These are phyloP conservation scores for Lycocerus yunnanus DNA, from an alignment of 2,888 invertebrate genomes.

Conservation along the genomic window DNA sequence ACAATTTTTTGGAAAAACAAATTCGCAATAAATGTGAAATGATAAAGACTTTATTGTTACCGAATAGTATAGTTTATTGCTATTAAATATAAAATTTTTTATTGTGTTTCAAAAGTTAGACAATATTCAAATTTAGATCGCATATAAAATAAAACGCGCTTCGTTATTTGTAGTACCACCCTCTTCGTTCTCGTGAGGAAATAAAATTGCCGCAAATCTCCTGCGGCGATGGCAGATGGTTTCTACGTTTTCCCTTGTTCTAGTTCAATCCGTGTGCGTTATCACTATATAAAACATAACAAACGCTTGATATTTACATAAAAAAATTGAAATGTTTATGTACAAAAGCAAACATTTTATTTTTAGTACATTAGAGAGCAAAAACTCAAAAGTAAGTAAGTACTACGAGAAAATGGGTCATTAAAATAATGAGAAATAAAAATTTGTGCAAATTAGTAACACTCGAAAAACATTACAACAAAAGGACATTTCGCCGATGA, in stretches of 20 bases:
- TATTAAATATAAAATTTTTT: slow-evolving; percentile 4
- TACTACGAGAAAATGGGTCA: not conserved
- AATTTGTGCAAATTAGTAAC: not conserved
- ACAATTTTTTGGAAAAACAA: not conserved
- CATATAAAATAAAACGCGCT: slow-evolving; percentile 44
- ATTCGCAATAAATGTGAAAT: not conserved
- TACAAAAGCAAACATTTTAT: not conserved
- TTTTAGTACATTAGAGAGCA: not conserved
- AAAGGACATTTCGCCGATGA: not conserved
- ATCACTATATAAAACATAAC: slow-evolving; percentile 38
- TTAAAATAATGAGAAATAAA: not conserved
- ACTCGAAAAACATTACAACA: not conserved
- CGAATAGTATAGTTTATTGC: not conserved
- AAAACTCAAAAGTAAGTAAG: not conserved
- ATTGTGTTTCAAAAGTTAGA: slow-evolving; percentile 2
- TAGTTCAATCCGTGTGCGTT: slow-evolving; percentile 40
- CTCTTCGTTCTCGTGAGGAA: slow-evolving; percentile 43
- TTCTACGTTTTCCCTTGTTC: slow-evolving; percentile 25
- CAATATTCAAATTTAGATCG: slow-evolving; percentile 40
- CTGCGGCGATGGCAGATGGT: slow-evolving; percentile 35
- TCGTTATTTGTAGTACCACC: slow-evolving; percentile 48
- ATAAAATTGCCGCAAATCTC: slow-evolving; percentile 50
- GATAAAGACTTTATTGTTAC: slow-evolving; percentile 15
- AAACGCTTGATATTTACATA: slow-evolving; percentile 41
- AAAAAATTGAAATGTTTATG: slow-evolving; percentile 29